These are phyloP conservation scores for Mnemiopsis leidyi DNA, from an alignment of 37 sponge, comb jelly and placozoan genomes.

Conservation along the genomic window DNA sequence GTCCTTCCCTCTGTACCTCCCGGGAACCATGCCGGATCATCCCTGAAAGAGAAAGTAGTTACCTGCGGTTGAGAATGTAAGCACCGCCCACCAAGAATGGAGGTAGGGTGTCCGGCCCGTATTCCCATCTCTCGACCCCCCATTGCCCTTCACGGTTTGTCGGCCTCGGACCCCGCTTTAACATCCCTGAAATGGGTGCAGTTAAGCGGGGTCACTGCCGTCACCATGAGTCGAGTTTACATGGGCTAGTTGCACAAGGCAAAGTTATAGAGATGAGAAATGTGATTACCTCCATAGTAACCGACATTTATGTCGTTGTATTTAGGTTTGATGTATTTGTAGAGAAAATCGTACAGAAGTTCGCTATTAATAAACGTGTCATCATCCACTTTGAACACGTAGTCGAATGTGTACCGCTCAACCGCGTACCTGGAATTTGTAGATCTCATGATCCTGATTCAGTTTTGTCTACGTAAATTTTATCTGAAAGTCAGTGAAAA, in stretches of 20 bases:
- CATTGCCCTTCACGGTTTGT: slow-evolving; percentile 24
- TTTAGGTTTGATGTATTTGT: slow-evolving; percentile 50
- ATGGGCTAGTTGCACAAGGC: too few species aligned
- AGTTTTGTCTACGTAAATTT: too few species aligned
- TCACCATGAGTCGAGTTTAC: too few species aligned
- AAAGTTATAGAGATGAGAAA: too few species aligned
- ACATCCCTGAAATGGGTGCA: neutral
- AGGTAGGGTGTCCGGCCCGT: neutral
- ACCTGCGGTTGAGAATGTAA: slow-evolving; percentile 31
- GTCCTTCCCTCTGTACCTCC: slow-evolving; percentile 55
- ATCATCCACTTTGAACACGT: slow-evolving; percentile 47
- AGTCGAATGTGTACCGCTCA: slow-evolving; percentile 46
- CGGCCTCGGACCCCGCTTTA: neutral
- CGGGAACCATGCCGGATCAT: slow-evolving; percentile 55
- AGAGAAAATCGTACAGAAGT: slow-evolving; percentile 58
- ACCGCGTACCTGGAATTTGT: slow-evolving; percentile 64
- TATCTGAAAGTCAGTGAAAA: too few species aligned
- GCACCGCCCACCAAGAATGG: slow-evolving; percentile 1
- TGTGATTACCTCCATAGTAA: slow-evolving; percentile 52
- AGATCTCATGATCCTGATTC: too few species aligned
- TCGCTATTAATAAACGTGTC: slow-evolving; percentile 21
- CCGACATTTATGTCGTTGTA: neutral
- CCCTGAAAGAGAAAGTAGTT: neutral
- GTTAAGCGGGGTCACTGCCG: neutral
- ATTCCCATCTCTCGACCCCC: slow-evolving; percentile 45